Evolutionary conservation across 2,888 invertebrate species (phyloP), one percentile per base, ranked within the genome.

Genomic region (Pyrochroa serraticornis): DNA sequence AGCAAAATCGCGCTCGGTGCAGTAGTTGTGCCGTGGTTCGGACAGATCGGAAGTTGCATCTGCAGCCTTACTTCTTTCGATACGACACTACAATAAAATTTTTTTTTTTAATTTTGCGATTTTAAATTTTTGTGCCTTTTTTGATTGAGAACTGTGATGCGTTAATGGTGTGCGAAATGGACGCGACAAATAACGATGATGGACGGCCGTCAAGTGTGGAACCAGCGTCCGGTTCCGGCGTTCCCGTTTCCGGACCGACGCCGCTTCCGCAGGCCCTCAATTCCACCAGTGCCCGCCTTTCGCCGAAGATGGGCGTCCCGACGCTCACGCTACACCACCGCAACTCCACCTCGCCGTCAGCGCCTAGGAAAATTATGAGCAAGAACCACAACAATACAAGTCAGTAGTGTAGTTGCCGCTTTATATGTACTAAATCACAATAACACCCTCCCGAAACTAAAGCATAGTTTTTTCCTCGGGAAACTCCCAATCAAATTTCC

Each of bases 351-450:
- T 75, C 78, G 42, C 77, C 77, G 37, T 84, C 84, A 64, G 82
- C 83, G 65, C 82, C 84, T 76, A 82, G 83, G 79, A 85, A 85
- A 80, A 84, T 85, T 72, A 84, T 85, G 80, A 85, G 85, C 74
- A 82, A 85, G 72, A 86, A 86, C 76, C 81, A 84, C 79, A 86
- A 86, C 80, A 85, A 85, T 70, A 86, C 85, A 77, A 83, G 85
- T 86, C 80, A 84, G 85, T 83, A 79, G 77, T 78, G 85, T 83
- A 79, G 77, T 78, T 5, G 5, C 22, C 22, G 22, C 5, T 5
- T 22, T 5, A 5, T 5, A 22, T 22, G 22, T 5, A 22, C 22
- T 5, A 2, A 22, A n/a, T n/a, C 22, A 2, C 22, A 22, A 22
- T 5, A 5, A 22, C 22, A 22, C 22, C 22, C 22, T 5, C 22